Conservation (phyloP, 2,888 invertebrate species). For the Melinopterus prodromus region DNA sequence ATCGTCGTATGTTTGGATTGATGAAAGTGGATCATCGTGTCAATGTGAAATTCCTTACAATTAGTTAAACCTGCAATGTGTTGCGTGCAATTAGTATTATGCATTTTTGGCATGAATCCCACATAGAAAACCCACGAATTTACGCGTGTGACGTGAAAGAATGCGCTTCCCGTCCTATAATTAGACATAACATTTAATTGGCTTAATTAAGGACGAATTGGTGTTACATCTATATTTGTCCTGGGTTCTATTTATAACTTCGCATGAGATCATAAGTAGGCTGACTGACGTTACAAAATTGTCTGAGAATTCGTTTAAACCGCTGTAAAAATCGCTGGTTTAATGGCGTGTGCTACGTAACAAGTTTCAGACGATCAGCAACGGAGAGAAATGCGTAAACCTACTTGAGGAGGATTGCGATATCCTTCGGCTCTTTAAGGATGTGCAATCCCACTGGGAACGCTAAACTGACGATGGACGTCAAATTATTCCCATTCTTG, state of each 20-base stretch:
- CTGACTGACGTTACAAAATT: conserved; percentile 4
- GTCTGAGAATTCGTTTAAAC: not conserved
- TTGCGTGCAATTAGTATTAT: too few species aligned
- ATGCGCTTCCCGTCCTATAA: not conserved
- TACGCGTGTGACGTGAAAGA: not conserved
- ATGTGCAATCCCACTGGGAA: not conserved
- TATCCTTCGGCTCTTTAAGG: not conserved
- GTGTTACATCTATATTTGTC: conserved; percentile 4
- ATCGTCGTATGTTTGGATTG: too few species aligned
- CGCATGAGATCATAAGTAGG: not conserved
- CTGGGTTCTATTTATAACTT: not conserved
- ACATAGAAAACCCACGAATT: not conserved
- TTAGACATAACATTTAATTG: not conserved
- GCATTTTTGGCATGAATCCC: too few species aligned
- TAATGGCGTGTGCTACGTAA: not conserved
- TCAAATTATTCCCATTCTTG: too few species aligned
- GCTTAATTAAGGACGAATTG: not conserved
- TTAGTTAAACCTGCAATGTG: too few species aligned
- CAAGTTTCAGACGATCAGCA: not conserved
- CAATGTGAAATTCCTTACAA: too few species aligned
- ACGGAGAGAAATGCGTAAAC: not conserved
- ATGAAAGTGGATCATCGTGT: too few species aligned
- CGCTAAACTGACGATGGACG: too few species aligned
- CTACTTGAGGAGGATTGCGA: not conserved
- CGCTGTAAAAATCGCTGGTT: not conserved